Base-by-base conservation (phyloP, 2,113 vertebrate genomes). In the Penelope pileata region DNA sequence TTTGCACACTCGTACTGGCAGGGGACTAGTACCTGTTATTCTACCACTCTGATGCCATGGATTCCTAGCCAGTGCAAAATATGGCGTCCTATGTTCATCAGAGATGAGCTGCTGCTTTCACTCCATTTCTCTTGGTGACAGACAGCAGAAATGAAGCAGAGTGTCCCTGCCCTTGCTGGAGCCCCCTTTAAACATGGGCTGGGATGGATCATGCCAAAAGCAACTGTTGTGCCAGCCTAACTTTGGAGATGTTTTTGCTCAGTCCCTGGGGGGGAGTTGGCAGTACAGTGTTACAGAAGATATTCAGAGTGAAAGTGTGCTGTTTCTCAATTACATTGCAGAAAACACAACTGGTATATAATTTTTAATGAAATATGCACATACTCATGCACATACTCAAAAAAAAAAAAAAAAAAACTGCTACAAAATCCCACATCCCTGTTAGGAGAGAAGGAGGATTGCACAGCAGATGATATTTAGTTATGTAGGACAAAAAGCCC, bases 381-480 rank as follows among this genome's bases (percentile, higher is more conserved):
- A 26, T 12, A 21, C 36, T n/a, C 34, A 36, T 36, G 22, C 16
- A 60, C 8, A 16, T 29, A 54, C 10, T 3, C 23, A 30, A 54
- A 54, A 6, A 16, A 32, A 27, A 40, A 27, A 38, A 62, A 36
- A 26, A 24, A 53, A 43, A 45, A 67, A 34, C 54, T 64, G 30
- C 70, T 26, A 48, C 62, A 91, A 66, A 66, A 69, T 29, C 48
- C 21, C 29, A 32, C 67, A 75, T 64, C 32, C 6, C 19, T 60
- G 15, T 2, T 15, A 32, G 91, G 67, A 87, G 81, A 58, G 59
- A 40, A 19, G 21, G 66, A 50, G 26, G 45, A 66, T 94, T 95
- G 81, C 70, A 59, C 60, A 74, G 79, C 23, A 23, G 27, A 85
- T 90, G 42, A 8, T 53, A 66, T 96, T 97, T 91, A 86, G 80